phyloP scores from a whole-genome alignment of 2,888 invertebrate species.

The Maniola hyperantus region DNA sequence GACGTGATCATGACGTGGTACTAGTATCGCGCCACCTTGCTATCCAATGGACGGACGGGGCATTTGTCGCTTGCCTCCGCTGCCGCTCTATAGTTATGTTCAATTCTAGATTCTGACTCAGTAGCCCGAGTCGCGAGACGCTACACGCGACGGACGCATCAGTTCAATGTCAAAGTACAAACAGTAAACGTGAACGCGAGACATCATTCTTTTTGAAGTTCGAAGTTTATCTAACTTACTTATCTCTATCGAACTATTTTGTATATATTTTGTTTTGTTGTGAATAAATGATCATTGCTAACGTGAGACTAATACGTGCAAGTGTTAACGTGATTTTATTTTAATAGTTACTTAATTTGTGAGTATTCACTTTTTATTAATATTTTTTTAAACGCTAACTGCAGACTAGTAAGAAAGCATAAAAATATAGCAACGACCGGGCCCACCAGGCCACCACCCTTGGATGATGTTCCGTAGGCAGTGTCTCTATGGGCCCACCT shows the following conservation, averaged over 20 bases:
- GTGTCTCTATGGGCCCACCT: too few species aligned
- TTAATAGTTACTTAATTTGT: not conserved
- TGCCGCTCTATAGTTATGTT: too few species aligned
- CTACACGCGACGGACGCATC: slow-evolving; percentile 16
- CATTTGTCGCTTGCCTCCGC: slow-evolving; percentile 41
- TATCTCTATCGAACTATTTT: too few species aligned
- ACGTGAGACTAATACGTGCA: not conserved
- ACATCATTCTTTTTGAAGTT: slow-evolving; percentile 9
- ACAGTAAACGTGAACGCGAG: slow-evolving; percentile 15
- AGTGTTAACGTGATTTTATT: not conserved
- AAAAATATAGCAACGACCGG: too few species aligned
- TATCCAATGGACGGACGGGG: slow-evolving; percentile 61
- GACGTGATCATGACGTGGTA: slow-evolving; percentile 69
- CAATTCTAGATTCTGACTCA: not conserved
- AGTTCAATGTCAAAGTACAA: slow-evolving; percentile 22
- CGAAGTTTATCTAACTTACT: slow-evolving; percentile 16
- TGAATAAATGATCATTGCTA: slow-evolving; percentile 13
- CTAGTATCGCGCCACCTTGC: slow-evolving; percentile 70
- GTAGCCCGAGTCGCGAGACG: not conserved
- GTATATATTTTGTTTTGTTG: not conserved
- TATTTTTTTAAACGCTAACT: too few species aligned
- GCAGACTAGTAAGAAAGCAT: too few species aligned
- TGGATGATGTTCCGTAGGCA: too few species aligned
- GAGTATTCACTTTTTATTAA: not conserved
- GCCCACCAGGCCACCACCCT: too few species aligned